Conservation (phyloP, 2,888 invertebrate genomes). For the Biston betularia region DNA sequence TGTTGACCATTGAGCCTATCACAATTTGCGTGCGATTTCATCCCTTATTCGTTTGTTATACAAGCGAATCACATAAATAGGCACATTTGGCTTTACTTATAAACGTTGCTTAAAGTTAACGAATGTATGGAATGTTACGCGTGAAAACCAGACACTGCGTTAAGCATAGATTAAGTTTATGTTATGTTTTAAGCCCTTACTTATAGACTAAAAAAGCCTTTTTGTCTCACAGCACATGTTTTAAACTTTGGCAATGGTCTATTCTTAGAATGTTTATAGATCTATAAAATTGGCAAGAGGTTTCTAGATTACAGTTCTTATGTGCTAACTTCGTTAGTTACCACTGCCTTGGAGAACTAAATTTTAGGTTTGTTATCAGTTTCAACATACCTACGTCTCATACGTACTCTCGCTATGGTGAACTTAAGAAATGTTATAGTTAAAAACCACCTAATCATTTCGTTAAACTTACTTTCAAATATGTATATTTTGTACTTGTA, state of each 20-base stretch:
- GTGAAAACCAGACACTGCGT: no score
- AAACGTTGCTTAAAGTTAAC: no score
- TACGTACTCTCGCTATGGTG: no score
- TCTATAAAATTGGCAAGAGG: constrained; percentile 3
- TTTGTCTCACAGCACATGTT: neutral
- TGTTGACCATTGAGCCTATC: constrained; percentile 5
- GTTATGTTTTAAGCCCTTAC: neutral
- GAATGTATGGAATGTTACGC: no score
- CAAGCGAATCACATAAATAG: constrained; percentile 6
- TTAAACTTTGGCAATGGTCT: constrained; percentile 14
- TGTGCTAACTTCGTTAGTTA: constrained; percentile 15
- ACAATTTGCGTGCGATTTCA: constrained; percentile 16
- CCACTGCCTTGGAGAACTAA: constrained; percentile 24
- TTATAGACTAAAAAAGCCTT: constrained; percentile 8
- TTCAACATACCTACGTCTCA: no score
- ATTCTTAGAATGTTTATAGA: neutral
- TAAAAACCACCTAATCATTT: no score
- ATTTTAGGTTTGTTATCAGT: constrained; percentile 1
- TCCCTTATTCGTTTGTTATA: constrained; percentile 15
- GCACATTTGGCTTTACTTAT: neutral
- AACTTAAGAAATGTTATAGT: no score
- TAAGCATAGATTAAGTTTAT: no score
- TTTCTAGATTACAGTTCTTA: constrained; percentile 21
- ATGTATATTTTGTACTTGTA: no score
- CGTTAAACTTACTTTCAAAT: no score